Base-by-base conservation (phyloP, 2,797 vertebrate species). In the Cyclura pinguis region DNA sequence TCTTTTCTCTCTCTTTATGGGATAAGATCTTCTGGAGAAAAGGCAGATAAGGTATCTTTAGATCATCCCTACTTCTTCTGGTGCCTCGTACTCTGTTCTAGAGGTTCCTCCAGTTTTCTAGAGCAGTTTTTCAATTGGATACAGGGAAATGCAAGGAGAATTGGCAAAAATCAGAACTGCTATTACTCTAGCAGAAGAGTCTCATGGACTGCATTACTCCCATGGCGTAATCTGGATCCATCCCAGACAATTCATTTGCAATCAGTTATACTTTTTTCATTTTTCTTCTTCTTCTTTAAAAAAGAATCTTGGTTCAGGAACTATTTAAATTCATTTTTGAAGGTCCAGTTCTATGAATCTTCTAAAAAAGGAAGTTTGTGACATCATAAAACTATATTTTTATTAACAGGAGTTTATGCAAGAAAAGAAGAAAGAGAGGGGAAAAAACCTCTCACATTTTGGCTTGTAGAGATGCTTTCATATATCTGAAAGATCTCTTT, bases 401-500 rank as follows among this genome's bases (percentile, higher is more conserved):
- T 83, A 89, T 92, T 91, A 92, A 86, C 4, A 22, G 92, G 62
- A 88, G 67, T 88, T 92, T 55, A 52, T 52, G 69, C 57, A 78
- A 90, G 88, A 88, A 52, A 4, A 47, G 2, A 67, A 62, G 82
- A 86, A 67, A 55, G 89, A 67, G 62, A 72, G 67, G 89, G 72
- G 55, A 69, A 59, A 20, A 81, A 91, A 89, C 67, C 42, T 47
- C 42, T 78, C 86, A 88, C n/a, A 7, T 72, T 93, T 92, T 92
- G 85, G 77, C 72, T 93, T 82, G 57, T 52, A 83, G 87, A 78
- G 27, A 82, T 90, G 90, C 88, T 95, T 95, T 95, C 87, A 93
- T 90, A 73, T 88, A 0, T 92, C 64, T 90, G 29, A 93, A 93
- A 93, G 35, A 2, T 78, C 62, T 93, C 18, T 93, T 92, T 91